These are phyloP conservation scores for Acipenser ruthenus DNA, from an alignment of 2,797 vertebrate species.

Conservation along the genomic window DNA sequence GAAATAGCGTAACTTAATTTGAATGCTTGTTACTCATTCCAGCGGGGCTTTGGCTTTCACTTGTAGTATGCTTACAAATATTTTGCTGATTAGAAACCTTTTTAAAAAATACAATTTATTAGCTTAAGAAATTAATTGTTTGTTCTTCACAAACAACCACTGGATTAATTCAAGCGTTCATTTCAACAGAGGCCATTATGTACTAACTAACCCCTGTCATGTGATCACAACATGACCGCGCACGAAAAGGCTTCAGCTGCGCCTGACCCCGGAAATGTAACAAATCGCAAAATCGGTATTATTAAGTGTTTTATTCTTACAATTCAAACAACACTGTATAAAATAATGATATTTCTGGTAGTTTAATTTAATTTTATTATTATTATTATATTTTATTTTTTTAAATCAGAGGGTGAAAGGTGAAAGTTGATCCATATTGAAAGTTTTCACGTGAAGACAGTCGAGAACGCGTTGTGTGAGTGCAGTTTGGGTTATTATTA, in stretches of 20 bases:
- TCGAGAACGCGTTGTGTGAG: constrained; percentile 19
- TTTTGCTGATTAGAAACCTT: too few species aligned
- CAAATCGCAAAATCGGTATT: background rate
- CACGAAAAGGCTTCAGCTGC: background rate
- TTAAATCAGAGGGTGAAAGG: constrained; percentile 13
- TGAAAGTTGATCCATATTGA: constrained; percentile 34
- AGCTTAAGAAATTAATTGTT: too few species aligned
- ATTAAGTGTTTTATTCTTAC: background rate
- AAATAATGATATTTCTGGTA: background rate
- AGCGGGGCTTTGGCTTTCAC: too few species aligned
- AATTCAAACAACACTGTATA: background rate
- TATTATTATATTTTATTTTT: constrained; percentile 6
- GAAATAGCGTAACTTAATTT: too few species aligned
- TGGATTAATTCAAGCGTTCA: too few species aligned
- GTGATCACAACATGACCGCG: constrained; percentile 3
- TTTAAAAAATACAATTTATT: too few species aligned
- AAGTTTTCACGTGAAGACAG: background rate
- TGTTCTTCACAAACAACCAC: too few species aligned
- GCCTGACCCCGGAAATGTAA: background rate
- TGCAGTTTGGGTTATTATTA: too few species aligned
- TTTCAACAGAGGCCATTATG: too few species aligned
- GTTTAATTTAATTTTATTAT: background rate
- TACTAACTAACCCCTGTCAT: background rate
- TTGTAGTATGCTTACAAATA: too few species aligned
- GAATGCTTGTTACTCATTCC: too few species aligned